Conservation (phyloP, 2,797 vertebrate genomes). For the Enteromius mattozi region DNA sequence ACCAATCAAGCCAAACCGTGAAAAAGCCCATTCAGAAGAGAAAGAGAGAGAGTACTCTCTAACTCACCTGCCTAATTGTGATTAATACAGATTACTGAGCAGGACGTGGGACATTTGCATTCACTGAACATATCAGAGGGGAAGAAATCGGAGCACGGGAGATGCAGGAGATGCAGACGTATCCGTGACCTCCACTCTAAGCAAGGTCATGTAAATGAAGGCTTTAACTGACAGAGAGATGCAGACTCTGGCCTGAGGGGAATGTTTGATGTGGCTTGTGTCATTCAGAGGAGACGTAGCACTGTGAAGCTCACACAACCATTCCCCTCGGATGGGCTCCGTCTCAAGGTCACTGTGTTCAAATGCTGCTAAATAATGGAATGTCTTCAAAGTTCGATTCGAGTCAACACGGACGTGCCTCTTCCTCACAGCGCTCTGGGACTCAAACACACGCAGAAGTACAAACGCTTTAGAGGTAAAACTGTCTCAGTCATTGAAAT, state of each 20-base stretch:
- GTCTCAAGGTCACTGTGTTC: conserved; percentile 60
- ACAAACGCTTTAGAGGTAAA: conserved; percentile 29
- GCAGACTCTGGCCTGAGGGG: conserved; percentile 52
- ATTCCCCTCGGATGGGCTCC: conserved; percentile 54
- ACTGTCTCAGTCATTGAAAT: conserved; percentile 31
- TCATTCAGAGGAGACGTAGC: conserved; percentile 51
- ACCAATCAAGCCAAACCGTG: conserved; percentile 21
- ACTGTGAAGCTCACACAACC: conserved; percentile 55
- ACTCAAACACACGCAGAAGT: conserved; percentile 2
- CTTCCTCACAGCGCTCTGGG: conserved; percentile 27
- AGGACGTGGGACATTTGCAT: conserved; percentile 53
- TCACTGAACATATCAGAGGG: conserved; percentile 37
- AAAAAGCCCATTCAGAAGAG: conserved; percentile 40
- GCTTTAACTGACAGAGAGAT: conserved; percentile 54
- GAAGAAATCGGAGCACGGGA: conserved; percentile 4
- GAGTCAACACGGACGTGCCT: conserved; percentile 42
- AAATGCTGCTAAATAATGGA: conserved; percentile 62
- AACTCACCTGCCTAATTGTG: conserved; percentile 61
- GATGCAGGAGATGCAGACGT: neutral
- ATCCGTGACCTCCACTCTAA: conserved; percentile 49
- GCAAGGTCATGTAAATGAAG: conserved; percentile 62
- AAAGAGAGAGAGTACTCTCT: conserved; percentile 50
- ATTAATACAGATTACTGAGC: conserved; percentile 60
- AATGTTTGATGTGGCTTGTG: conserved; percentile 58
- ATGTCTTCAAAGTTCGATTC: conserved; percentile 51